Evolutionary conservation across 2,113 vertebrate genomes (phyloP), one percentile per base, ranked within the genome.

Genomic region (Sterna hirundo): DNA sequence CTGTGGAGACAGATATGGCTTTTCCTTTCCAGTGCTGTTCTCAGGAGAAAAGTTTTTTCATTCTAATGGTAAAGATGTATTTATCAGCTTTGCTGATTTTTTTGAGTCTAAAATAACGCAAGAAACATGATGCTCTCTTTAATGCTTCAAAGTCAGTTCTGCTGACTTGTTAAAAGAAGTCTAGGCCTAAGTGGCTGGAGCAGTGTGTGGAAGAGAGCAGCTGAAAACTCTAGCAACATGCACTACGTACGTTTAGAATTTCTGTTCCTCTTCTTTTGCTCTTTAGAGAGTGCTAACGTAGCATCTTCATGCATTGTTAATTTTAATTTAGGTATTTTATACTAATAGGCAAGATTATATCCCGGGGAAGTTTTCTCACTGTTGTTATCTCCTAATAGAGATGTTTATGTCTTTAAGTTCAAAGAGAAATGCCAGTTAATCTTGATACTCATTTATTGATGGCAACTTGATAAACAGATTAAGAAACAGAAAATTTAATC

Each of bases 1-100:
- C 58, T n/a, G 25, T 8, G 38, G 38, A 38, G n/a, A 10, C n/a
- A 55, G 3, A 2, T 29, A 1, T 25, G 32, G 0, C 6, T 32
- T 86, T 69, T 36, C 68, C 15, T 49, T 70, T 38, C 61, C 4
- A 3, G 19, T 87, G 9, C 15, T 69, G 3, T 42, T 79, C 49
- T 70, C 29, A 54, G 17, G 23, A 46, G 30, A 44, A n/a, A 70
- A 30, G 6, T 11, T 49, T 62, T 85, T 66, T 29, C 30, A 6
- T 66, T 34, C 34, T 68, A 15, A 47, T n/a, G 15, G 20, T 65
- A 42, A 55, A 58, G 38, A 54, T 60, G 34, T 19, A 15, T 32
- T 69, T 83, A n/a, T 64, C 18, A 70, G 19, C 47, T 62, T 57
- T 13, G 34, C 27, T 40, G 8, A 9, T 19, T 54, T 46, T 66